phyloP scores from a whole-genome alignment of 64 coral and sea anemone species.

The Porites lutea region DNA sequence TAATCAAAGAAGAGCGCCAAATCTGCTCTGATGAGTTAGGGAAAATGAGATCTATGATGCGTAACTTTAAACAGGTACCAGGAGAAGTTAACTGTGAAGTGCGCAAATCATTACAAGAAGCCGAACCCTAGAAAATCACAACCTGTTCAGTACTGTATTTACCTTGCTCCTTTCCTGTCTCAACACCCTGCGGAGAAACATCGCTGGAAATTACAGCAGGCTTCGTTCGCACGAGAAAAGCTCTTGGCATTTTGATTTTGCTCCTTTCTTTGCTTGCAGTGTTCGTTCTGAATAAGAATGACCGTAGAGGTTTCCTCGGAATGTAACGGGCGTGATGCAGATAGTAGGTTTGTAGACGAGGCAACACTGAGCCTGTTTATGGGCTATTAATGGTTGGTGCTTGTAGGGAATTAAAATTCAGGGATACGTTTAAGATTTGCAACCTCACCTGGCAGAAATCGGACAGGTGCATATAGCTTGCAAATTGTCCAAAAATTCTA shows the following conservation, averaged over 20 bases:
- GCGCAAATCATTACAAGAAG: conserved; percentile 14
- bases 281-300: background rate
- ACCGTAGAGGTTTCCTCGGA: background rate
- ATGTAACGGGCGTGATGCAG: background rate
- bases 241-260: conserved; percentile 59
- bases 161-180: conserved; percentile 16
- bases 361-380: background rate
- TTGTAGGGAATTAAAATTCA: background rate
- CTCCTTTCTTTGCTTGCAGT: background rate
- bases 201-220: conserved; percentile 33
- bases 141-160: conserved; percentile 21
- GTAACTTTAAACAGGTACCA: conserved; percentile 27
- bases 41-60: conserved; percentile 19
- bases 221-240: conserved; percentile 51
- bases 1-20: background rate
- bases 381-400: background rate
- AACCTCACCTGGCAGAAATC: background rate
- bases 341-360: background rate
- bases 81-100: conserved; percentile 3
- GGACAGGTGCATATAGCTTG: conserved; percentile 27
- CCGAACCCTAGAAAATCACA: conserved; percentile 39
- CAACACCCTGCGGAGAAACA: conserved; percentile 33
- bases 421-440: background rate
- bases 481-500: conserved; percentile 13
- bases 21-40: background rate